phyloP scores from a whole-genome alignment of 2,113 vertebrate species.

The Tapirus terrestris region DNA sequence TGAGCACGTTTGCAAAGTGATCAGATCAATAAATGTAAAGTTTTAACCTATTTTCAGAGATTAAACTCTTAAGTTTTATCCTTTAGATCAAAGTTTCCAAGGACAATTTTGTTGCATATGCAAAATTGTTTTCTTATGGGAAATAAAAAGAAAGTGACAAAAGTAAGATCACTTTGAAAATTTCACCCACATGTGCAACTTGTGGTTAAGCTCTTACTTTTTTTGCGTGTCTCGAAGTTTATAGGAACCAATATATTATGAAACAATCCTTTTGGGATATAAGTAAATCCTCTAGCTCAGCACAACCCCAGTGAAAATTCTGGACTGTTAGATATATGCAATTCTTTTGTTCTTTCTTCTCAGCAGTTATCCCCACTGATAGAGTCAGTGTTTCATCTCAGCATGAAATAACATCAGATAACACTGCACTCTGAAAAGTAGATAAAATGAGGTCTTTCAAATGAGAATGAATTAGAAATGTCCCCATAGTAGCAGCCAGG shows the following conservation, averaged over 20 bases:
- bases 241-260: constrained; percentile 74
- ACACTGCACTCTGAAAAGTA: constrained; percentile 71
- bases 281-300: constrained; percentile 83
- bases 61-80: constrained; percentile 17
- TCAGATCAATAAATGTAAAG: constrained; percentile 31
- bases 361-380: constrained; percentile 83
- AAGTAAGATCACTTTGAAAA: constrained; percentile 64
- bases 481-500: constrained; percentile 63
- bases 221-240: constrained; percentile 66
- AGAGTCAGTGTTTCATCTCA: constrained; percentile 83
- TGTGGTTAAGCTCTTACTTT: constrained; percentile 66
- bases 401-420: constrained; percentile 86
- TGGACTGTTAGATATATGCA: constrained; percentile 76
- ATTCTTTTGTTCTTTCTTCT: constrained; percentile 85
- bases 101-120: constrained; percentile 39
- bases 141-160: constrained; percentile 45
- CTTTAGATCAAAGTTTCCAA: constrained; percentile 54
- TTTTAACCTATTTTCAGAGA: background rate
- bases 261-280: constrained; percentile 80
- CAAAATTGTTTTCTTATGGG: constrained; percentile 34
- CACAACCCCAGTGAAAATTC: constrained; percentile 79
- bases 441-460: constrained; percentile 81
- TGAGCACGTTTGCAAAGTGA: background rate
- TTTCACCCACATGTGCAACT: constrained; percentile 58
- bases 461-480: constrained; percentile 84